Conservation (phyloP, 2,797 vertebrate species). For the Cynopterus sphinx region DNA sequence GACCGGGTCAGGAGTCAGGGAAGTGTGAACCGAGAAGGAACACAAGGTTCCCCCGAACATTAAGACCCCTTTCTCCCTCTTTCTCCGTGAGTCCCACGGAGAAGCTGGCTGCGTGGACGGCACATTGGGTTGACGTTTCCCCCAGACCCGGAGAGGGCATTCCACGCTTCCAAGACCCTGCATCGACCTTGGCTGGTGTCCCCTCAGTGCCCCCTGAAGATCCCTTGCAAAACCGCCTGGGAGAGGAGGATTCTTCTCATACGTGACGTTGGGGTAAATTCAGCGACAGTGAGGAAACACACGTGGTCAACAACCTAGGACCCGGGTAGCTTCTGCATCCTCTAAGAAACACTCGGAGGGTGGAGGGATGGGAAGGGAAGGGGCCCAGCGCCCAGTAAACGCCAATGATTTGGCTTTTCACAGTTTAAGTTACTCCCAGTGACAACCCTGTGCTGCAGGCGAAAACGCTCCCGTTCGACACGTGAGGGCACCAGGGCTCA, state of each 20-base stretch:
- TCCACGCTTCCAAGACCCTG: not conserved
- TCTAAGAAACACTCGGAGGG: not conserved
- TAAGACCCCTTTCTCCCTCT: not conserved
- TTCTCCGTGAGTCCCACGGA: not conserved
- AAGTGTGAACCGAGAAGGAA: not conserved
- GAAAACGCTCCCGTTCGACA: not conserved
- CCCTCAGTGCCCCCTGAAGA: not conserved
- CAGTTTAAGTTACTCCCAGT: not conserved
- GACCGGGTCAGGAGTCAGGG: not conserved
- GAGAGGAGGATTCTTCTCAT: not conserved
- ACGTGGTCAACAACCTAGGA: not conserved
- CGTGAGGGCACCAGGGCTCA: not conserved
- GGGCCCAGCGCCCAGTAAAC: not conserved
- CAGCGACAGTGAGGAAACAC: not conserved
- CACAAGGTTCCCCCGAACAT: not conserved
- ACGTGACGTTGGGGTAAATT: not conserved
- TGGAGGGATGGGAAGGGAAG: not conserved
- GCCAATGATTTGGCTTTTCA: not conserved
- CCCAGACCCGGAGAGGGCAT: not conserved
- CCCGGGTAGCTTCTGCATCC: not conserved
- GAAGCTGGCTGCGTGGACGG: rapidly evolving
- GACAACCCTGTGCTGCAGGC: not conserved
- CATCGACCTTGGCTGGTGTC: not conserved
- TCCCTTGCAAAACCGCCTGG: not conserved
- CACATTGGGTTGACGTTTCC: too few species aligned